Conservation (phyloP, 2,797 vertebrate genomes). For the Ceryle rudis region DNA sequence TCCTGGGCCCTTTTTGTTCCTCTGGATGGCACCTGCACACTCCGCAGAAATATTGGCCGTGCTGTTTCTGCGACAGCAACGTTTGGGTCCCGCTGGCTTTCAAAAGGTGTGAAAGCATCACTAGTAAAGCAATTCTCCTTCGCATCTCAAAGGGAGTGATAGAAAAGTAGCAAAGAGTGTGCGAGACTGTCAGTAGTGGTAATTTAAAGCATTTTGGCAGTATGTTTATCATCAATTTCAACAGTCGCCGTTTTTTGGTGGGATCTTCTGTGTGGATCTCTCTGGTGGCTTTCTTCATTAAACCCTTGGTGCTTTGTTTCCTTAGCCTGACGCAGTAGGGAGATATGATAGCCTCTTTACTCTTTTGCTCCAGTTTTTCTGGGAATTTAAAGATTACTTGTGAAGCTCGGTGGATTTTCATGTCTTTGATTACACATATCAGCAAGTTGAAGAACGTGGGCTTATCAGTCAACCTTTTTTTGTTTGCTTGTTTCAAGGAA, state of each 20-base stretch:
- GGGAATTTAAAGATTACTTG: not conserved
- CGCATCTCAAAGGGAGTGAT: not conserved
- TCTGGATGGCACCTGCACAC: fast-evolving
- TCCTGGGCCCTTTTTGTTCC: not conserved
- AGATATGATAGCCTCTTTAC: not conserved
- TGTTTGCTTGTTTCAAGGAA: not conserved
- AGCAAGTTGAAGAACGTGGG: not conserved
- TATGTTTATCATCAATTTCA: not conserved
- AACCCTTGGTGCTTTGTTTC: not conserved
- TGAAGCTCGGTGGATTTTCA: not conserved
- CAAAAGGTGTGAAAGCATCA: not conserved
- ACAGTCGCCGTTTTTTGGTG: not conserved
- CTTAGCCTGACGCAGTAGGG: not conserved
- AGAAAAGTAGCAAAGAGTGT: not conserved
- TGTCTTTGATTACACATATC: not conserved
- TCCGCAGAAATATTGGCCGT: not conserved
- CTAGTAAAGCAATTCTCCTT: not conserved
- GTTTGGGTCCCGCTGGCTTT: not conserved
- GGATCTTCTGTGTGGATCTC: not conserved
- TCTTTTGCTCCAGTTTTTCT: not conserved
- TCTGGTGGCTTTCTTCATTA: not conserved
- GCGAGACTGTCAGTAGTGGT: not conserved
- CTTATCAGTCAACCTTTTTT: not conserved
- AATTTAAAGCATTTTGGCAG: not conserved
- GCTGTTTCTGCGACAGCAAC: not conserved